Conservation (phyloP, 2,888 invertebrate species). For the Odontocolon sp. region DNA sequence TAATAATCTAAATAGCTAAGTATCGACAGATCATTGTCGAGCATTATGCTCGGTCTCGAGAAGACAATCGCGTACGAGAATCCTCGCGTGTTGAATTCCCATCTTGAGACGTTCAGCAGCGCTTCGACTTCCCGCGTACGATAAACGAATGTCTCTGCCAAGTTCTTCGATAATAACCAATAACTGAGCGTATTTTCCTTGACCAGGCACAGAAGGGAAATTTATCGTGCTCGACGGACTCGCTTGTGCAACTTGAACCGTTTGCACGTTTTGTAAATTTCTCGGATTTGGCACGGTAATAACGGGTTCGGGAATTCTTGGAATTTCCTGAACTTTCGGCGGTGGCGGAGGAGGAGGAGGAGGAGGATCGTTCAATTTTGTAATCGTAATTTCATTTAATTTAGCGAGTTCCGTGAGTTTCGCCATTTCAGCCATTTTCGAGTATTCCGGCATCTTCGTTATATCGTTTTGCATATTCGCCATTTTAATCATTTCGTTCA, state of each 20-base stretch:
- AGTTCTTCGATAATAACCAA: conserved; percentile 81
- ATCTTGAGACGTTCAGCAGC: conserved; percentile 79
- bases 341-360: conserved; percentile 64
- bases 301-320: conserved; percentile 79
- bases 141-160: conserved; percentile 80
- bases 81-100: conserved; percentile 79
- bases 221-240: conserved; percentile 78
- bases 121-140: conserved; percentile 79
- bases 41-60: conserved; percentile 79
- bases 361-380: conserved; percentile 78
- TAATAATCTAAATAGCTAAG: conserved; percentile 68
- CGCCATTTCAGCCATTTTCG: conserved; percentile 80
- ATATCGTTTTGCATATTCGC: conserved; percentile 79
- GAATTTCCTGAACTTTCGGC: conserved; percentile 72
- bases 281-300: conserved; percentile 80
- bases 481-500: conserved; percentile 80
- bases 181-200: conserved; percentile 79
- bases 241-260: conserved; percentile 76
- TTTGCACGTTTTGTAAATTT: conserved; percentile 77
- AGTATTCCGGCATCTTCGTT: conserved; percentile 77
- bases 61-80: conserved; percentile 78
- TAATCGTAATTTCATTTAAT: conserved; percentile 79
- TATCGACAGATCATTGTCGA: conserved; percentile 77
- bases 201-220: conserved; percentile 78
- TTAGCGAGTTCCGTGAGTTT: conserved; percentile 79